phyloP scores from a whole-genome alignment of 2,797 vertebrate genomes.

The Onychomys torridus region DNA sequence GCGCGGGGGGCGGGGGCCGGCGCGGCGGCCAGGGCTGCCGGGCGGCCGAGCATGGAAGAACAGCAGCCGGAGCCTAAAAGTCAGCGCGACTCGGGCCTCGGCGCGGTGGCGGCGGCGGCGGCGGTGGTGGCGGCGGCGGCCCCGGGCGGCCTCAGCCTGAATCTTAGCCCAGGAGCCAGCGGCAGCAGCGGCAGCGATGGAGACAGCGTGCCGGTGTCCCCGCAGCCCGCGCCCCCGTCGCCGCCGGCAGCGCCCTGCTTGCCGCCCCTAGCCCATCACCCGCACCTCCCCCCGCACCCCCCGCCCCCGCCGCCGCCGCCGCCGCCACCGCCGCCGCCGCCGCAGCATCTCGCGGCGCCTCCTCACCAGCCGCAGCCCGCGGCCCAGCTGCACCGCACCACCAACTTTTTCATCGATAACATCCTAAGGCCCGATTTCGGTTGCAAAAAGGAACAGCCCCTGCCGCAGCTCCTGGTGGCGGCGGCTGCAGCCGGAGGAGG shows the following conservation, averaged over 20 bases:
- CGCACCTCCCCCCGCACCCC: conserved; percentile 89
- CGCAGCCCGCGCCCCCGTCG: conserved; percentile 91
- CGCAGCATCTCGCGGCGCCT: conserved; percentile 90
- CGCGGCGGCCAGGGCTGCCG: conserved; percentile 83
- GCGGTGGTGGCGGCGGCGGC: conserved; percentile 52
- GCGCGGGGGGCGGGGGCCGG: conserved; percentile 83
- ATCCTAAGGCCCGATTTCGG: conserved; percentile 98
- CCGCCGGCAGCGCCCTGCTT: conserved; percentile 85
- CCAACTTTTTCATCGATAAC: conserved; percentile 99
- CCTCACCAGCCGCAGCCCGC: conserved; percentile 91
- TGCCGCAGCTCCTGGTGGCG: conserved; percentile 77
- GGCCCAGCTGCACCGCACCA: conserved; percentile 94
- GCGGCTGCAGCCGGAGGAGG: conserved; percentile 74
- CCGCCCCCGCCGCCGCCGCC: conserved; percentile 90
- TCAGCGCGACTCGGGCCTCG: conserved; percentile 89
- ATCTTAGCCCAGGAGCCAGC: conserved; percentile 79
- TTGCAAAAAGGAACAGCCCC: conserved; percentile 92
- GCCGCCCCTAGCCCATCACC: conserved; percentile 88
- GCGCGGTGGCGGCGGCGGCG: conserved; percentile 87
- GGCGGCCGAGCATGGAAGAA: conserved; percentile 91
- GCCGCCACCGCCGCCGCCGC: conserved; percentile 86
- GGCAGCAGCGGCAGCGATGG: conserved; percentile 91
- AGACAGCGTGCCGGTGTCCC: conserved; percentile 94
- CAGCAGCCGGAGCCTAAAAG: conserved; percentile 92
- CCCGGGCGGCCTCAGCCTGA: conserved; percentile 73